Conservation (phyloP, 35 echinoderm and acorn worm species). For the Ophiothrix spiculata region DNA sequence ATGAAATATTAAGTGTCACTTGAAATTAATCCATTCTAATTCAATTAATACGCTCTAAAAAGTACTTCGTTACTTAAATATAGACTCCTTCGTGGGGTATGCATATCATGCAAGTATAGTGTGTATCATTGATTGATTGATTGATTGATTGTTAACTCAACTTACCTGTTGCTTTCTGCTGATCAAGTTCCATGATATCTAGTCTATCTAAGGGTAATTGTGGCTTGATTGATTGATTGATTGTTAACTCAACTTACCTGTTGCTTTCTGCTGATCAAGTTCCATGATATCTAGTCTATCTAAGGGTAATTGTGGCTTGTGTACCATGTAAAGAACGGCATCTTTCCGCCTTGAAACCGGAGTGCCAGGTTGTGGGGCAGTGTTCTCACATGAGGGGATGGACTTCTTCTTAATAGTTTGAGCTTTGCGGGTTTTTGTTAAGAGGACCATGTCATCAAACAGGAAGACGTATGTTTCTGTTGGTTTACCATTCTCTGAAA, state of each 20-base stretch:
- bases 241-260: constrained; percentile 36
- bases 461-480: constrained; percentile 64
- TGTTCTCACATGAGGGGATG: background rate
- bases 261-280: constrained; percentile 43
- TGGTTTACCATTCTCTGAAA: constrained; percentile 48
- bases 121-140: no score
- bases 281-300: constrained; percentile 62
- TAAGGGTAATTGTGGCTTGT: constrained; percentile 55
- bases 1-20: background rate
- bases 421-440: constrained; percentile 51
- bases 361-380: background rate
- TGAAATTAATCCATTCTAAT: background rate
- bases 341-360: constrained; percentile 49
- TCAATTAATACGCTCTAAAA: background rate
- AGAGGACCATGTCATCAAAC: constrained; percentile 73
- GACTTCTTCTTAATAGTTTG: constrained; percentile 53
- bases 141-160: no score
- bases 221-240: no score
- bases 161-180: constrained; percentile 52
- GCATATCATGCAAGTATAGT: no score
- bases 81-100: no score
- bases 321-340: constrained; percentile 36
- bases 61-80: background rate
- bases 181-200: constrained; percentile 49
- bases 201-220: constrained; percentile 64